A percentile compares a stretch with the other conserved stretches of the same genome.
These are phyloP conservation scores for Loripinus fragilis DNA, from an alignment of 2,888 invertebrate genomes.

Conservation along the genomic window DNA sequence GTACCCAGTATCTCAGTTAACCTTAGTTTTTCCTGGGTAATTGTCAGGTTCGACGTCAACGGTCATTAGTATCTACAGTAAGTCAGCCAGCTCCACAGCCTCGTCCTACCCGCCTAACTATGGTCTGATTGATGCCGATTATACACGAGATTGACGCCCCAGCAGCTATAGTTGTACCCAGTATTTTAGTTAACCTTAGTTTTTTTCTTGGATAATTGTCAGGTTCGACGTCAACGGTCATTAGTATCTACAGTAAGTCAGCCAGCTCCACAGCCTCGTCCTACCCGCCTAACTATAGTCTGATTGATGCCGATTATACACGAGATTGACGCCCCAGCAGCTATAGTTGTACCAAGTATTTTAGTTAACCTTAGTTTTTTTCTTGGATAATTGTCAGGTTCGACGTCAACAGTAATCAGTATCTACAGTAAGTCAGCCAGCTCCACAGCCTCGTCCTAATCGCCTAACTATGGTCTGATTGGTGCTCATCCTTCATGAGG, in stretches of 20 bases:
- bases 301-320: slow-evolving; percentile 34
- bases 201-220: too few species aligned
- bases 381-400: too few species aligned
- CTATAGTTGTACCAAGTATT: slow-evolving; percentile 35
- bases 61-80: not conserved
- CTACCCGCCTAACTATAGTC: slow-evolving; percentile 44
- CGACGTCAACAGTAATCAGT: too few species aligned
- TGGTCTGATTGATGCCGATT: slow-evolving; percentile 44
- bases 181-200: too few species aligned
- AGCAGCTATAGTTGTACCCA: slow-evolving; percentile 14
- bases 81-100: not conserved
- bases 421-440: not conserved
- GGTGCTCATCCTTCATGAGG: slow-evolving; percentile 29
- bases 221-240: too few species aligned
- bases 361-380: too few species aligned
- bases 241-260: not conserved
- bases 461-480: slow-evolving; percentile 48
- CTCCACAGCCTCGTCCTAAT: slow-evolving; percentile 6
- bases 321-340: slow-evolving; percentile 54
- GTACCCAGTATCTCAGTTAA: slow-evolving; percentile 54
- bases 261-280: not conserved
- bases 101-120: slow-evolving; percentile 33
- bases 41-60: too few species aligned
- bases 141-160: slow-evolving; percentile 55
- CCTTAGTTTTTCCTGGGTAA: too few species aligned